Evolutionary conservation across 2,113 vertebrate genomes (phyloP).

Genomic region (Cyphotilapia sp.): DNA sequence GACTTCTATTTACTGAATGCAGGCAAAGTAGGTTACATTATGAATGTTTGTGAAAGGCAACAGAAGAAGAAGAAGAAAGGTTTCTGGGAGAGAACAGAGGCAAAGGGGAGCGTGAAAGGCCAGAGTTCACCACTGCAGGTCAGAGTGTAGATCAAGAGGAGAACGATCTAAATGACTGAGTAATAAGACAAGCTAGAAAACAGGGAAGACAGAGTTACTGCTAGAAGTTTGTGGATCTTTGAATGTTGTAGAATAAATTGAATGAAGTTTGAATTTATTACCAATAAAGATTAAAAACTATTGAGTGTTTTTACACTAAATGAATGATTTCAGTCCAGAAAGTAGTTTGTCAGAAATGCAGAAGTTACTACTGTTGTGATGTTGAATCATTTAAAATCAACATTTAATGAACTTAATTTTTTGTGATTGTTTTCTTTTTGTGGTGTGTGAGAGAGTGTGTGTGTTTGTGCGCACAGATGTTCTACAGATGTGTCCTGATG

Average conservation of each 20-base stretch:
- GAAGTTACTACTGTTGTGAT: not conserved
- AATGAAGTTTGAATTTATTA: not conserved
- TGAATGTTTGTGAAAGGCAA: not conserved
- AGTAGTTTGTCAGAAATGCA: too few species aligned
- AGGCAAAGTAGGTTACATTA: not conserved
- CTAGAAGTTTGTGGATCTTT: not conserved
- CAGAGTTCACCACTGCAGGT: not conserved
- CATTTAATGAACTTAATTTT: not conserved
- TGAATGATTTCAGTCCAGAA: fast-evolving
- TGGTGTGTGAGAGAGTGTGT: not conserved
- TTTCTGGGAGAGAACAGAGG: fast-evolving
- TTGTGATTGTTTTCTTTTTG: not conserved
- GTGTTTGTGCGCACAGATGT: not conserved
- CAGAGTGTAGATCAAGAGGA: not conserved
- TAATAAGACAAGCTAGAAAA: fast-evolving
- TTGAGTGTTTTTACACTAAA: not conserved
- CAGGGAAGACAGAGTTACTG: fast-evolving
- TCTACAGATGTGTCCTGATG: not conserved
- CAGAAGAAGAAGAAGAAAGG: not conserved
- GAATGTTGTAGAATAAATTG: not conserved
- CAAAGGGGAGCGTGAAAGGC: not conserved
- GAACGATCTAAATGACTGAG: not conserved
- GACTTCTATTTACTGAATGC: not conserved
- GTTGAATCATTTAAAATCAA: not conserved
- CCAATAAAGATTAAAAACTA: not conserved